Conservation (phyloP, 2,797 vertebrate species). For the Holocentrus rufus region DNA sequence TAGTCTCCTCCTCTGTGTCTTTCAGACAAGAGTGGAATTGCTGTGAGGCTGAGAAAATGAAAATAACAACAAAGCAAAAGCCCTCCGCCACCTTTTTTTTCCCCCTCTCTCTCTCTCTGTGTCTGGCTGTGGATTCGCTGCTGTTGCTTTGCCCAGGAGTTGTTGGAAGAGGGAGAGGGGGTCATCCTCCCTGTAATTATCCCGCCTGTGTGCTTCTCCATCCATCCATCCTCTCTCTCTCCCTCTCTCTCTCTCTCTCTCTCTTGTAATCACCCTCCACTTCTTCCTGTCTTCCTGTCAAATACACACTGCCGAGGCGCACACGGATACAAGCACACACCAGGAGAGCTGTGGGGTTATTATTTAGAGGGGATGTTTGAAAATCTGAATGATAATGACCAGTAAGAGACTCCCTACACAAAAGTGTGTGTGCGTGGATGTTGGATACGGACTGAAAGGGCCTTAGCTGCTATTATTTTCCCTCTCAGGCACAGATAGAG, state of each 20-base stretch:
- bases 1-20: constrained; percentile 34
- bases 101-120: constrained; percentile 29
- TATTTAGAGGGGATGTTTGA: constrained; percentile 52
- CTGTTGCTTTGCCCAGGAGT: constrained; percentile 45
- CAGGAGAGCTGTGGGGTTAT: constrained; percentile 38
- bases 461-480: constrained; percentile 69
- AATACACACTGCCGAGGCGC: constrained; percentile 11
- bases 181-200: constrained; percentile 69
- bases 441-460: constrained; percentile 28
- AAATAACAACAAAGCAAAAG: constrained; percentile 68
- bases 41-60: constrained; percentile 66
- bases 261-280: constrained; percentile 39
- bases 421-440: constrained; percentile 27
- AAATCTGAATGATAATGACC: constrained; percentile 64
- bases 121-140: constrained; percentile 14
- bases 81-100: constrained; percentile 41
- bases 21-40: constrained; percentile 50
- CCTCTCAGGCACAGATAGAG: constrained; percentile 60
- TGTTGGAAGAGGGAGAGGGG: constrained; percentile 35
- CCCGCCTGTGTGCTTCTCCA: constrained; percentile 43
- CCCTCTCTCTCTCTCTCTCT: constrained; percentile 16
- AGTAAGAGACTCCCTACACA: constrained; percentile 61
- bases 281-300: constrained; percentile 43
- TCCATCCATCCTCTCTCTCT: constrained; percentile 18
- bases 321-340: constrained; percentile 19